Percentiles rank a stretch among this genome's conserved stretches.
Conservation (phyloP, 2,888 invertebrate genomes). For the Keiferia lycopersicella region DNA sequence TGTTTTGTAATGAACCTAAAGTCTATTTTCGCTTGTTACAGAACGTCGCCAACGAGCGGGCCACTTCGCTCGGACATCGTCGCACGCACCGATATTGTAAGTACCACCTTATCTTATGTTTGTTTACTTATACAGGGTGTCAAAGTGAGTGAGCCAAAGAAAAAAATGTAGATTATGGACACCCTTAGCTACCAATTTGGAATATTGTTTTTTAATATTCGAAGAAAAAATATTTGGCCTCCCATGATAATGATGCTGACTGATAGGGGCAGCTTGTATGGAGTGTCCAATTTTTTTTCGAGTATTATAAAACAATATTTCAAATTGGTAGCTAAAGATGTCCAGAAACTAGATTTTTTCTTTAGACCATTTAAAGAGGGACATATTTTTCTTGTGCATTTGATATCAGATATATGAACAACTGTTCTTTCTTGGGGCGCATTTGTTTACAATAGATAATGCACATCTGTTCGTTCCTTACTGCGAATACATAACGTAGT, state of each 20-base stretch:
- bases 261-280: too few relatives aligned
- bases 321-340: too few relatives aligned
- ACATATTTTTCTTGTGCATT: neutral
- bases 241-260: too few relatives aligned
- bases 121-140: neutral
- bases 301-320: too few relatives aligned
- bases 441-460: neutral
- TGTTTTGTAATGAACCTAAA: neutral
- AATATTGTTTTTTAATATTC: too few relatives aligned
- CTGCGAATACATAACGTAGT: neutral
- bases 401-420: neutral
- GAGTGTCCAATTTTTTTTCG: too few relatives aligned
- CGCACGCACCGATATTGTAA: slow-evolving; percentile 30
- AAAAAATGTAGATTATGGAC: too few relatives aligned
- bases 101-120: slow-evolving; percentile 23
- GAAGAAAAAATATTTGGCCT: too few relatives aligned
- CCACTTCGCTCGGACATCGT: slow-evolving; percentile 25
- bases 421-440: neutral
- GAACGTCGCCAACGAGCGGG: slow-evolving; percentile 34
- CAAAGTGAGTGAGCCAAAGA: too few relatives aligned
- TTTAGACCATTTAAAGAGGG: too few relatives aligned
- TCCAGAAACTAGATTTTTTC: too few relatives aligned
- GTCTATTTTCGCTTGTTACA: slow-evolving; percentile 27
- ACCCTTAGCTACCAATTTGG: too few relatives aligned
- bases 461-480: neutral